These are phyloP conservation scores for Macrotis lagotis DNA, from an alignment of 2,113 vertebrate species.

Conservation along the genomic window DNA sequence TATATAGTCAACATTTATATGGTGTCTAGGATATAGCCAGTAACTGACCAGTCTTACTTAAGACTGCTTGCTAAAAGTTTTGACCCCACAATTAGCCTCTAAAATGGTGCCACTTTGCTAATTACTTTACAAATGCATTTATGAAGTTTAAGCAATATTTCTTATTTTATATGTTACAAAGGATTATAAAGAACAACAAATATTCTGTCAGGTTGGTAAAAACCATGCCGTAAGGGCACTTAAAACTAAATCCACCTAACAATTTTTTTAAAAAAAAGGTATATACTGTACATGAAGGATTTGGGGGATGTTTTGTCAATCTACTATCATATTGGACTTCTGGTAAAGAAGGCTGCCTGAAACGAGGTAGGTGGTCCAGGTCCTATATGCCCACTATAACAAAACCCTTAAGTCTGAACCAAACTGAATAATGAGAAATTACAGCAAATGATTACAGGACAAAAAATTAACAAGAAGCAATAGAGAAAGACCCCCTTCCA, in stretches of 20 bases:
- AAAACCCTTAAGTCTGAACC: background rate
- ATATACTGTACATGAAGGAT: background rate
- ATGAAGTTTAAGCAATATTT: constrained; percentile 67
- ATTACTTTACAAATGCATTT: constrained; percentile 74
- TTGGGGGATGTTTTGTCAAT: background rate
- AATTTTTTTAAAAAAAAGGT: constrained; percentile 43
- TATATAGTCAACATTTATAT: too few relatives aligned
- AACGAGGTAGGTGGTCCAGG: background rate
- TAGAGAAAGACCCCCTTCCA: background rate
- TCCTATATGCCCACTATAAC: background rate
- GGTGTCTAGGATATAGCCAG: constrained; percentile 54
- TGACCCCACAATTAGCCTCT: constrained; percentile 43
- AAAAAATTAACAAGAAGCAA: background rate
- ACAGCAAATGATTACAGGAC: background rate
- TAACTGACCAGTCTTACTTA: constrained; percentile 60
- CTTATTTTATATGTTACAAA: constrained; percentile 68
- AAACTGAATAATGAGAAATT: background rate
- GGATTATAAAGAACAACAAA: constrained; percentile 59
- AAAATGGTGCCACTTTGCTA: constrained; percentile 65
- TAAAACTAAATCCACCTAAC: constrained; percentile 2
- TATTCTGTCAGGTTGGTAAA: constrained; percentile 61
- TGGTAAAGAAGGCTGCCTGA: background rate
- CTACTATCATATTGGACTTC: too few relatives aligned
- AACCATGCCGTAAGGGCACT: constrained; percentile 35
- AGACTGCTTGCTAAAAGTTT: constrained; percentile 48